Evolutionary conservation across 1,140 invertebrate genomes (phyloP), one percentile per base, ranked within the genome.

Genomic region (Nautilus pompilius): DNA sequence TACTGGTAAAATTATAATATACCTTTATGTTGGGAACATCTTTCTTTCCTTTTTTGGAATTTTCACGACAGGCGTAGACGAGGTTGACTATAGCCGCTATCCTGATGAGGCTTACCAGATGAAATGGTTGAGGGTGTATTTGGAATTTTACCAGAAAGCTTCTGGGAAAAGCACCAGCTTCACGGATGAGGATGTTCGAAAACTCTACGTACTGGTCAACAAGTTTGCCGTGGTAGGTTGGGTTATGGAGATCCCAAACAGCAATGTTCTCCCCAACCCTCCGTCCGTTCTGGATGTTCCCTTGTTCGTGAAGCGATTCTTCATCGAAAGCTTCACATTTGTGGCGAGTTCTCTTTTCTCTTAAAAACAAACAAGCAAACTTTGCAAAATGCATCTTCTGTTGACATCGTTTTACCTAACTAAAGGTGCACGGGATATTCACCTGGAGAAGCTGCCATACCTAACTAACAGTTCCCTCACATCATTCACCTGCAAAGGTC

Each of bases 61-160:
- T 49, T 41, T 36, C 62, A 46, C 59, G 82, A 82, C 83, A 58
- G 75, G 85, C 29, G 82, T 82, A 28, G 76, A 81, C 24, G 68
- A 80, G 22, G 30, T 46, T 28, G 79, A 85, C 62, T 83, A 79
- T 70, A 84, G 86, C 3, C 84, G 87, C 51, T 97, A 93, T 83
- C 96, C 96, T 0, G 85, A 85, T 58, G 86, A 89, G 76, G 87
- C 90, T 26, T 90, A 93, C 68, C 93, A 96, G 83, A 80, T 87
- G 51, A 75, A 83, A n/a, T 98, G 95, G 95, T 81, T 98, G 62
- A 82, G 82, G 75, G 87, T 68, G 24, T 80, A 77, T 57, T 59
- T 80, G 28, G 63, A 77, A 62, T 46, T 20, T 46, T 55, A n/a
- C n/a, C n/a, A n/a, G n/a, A n/a, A n/a, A n/a, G n/a, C n/a, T n/a